A percentile compares a stretch with the other conserved stretches of the same genome.
Conservation (phyloP, 1,140 invertebrate species). For the Heterodera schachtii region DNA sequence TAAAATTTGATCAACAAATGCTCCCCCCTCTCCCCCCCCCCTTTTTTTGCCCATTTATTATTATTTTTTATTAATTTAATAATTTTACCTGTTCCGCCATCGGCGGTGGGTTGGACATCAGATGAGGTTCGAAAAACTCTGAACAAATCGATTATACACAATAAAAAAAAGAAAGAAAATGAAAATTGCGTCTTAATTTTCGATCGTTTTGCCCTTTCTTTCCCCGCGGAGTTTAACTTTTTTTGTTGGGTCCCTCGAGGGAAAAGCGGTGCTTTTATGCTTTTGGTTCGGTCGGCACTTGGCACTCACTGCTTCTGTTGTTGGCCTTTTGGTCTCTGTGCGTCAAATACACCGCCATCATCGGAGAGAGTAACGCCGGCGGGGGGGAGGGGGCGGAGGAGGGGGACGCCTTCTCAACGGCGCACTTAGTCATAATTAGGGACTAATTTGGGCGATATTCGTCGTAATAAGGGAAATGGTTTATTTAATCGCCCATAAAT, state of each 20-base stretch:
- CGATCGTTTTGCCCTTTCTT: neutral
- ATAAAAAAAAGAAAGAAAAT: neutral
- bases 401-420: neutral
- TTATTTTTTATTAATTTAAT: no score
- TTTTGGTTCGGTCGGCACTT: neutral
- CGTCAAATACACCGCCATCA: slow-evolving; percentile 5
- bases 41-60: no score
- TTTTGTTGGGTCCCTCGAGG: no score
- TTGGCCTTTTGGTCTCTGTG: neutral
- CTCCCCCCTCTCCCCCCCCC: no score
- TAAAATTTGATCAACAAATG: no score
- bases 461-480: neutral
- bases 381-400: neutral
- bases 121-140: slow-evolving; percentile 57
- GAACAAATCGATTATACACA: slow-evolving; percentile 28
- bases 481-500: no score
- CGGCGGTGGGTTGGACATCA: slow-evolving; percentile 51
- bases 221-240: no score
- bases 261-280: no score
- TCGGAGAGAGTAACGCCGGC: neutral
- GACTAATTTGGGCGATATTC: neutral
- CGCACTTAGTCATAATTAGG: neutral
- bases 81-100: slow-evolving; percentile 47
- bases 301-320: neutral
- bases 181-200: neutral